phyloP scores from a whole-genome alignment of 2,113 vertebrate species.

The Cyprinodon variegatus region DNA sequence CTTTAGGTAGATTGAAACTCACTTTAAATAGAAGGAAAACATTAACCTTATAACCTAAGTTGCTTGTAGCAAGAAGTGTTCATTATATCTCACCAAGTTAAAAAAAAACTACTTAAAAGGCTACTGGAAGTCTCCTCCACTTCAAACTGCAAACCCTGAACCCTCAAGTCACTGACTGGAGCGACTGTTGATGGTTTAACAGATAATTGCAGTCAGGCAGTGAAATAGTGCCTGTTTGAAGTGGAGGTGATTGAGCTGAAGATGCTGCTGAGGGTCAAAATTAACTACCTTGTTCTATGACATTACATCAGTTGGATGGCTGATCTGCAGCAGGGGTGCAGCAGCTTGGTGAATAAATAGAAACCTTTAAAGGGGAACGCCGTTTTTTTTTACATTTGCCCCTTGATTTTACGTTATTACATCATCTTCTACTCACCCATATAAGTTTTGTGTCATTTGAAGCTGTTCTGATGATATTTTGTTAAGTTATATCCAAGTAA shows the following conservation, averaged over 20 bases:
- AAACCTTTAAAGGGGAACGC: too few relatives aligned
- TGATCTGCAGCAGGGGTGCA: background rate
- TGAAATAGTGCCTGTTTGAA: constrained; percentile 26
- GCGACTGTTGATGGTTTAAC: constrained; percentile 12
- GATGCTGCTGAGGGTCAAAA: constrained; percentile 2
- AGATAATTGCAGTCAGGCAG: constrained; percentile 20
- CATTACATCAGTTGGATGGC: background rate
- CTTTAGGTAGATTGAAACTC: background rate
- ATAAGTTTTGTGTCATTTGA: too few relatives aligned
- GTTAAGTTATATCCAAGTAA: too few relatives aligned
- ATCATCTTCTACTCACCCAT: too few relatives aligned
- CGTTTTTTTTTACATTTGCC: too few relatives aligned
- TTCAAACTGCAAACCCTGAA: constrained; percentile 37
- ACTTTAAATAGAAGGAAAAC: constrained; percentile 1
- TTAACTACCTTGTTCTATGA: background rate
- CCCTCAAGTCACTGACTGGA: constrained; percentile 13
- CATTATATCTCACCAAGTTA: constrained; percentile 7
- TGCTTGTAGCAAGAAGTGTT: background rate
- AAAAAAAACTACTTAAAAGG: constrained; percentile 17
- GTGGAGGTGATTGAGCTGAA: constrained; percentile 22
- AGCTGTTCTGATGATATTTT: too few relatives aligned
- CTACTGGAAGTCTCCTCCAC: constrained; percentile 26
- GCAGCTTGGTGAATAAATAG: background rate
- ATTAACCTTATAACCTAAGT: constrained; percentile 8
- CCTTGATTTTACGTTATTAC: too few relatives aligned